Evolutionary conservation across 2,797 vertebrate genomes (phyloP).

Genomic region (Chloroceryle amazona): DNA sequence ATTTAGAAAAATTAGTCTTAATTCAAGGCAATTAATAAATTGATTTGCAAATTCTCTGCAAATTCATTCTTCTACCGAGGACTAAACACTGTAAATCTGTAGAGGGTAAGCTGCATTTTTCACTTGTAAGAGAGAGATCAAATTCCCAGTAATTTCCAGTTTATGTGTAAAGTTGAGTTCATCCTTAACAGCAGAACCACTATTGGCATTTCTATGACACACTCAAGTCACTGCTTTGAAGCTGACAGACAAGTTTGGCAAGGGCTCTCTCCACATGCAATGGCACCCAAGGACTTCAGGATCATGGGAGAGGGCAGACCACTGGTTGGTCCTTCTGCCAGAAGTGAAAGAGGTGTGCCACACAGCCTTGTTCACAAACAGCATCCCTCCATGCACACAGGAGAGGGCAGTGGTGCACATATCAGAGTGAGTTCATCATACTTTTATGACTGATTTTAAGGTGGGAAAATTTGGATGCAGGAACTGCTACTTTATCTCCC

Average conservation of each 20-base stretch:
- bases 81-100: not conserved
- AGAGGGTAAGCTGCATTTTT: not conserved
- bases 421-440: not conserved
- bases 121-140: not conserved
- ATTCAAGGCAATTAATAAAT: conserved; percentile 49
- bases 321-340: accelerated
- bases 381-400: not conserved
- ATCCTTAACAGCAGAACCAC: not conserved
- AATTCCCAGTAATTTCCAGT: not conserved
- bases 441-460: not conserved
- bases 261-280: not conserved
- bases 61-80: not conserved
- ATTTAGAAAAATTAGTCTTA: not conserved
- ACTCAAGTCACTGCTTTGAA: not conserved
- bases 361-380: not conserved
- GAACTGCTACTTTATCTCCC: not conserved
- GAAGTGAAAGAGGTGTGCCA: not conserved
- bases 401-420: not conserved
- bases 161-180: not conserved
- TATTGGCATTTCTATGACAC: not conserved
- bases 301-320: not conserved
- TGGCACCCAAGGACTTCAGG: not conserved
- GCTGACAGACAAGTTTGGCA: not conserved
- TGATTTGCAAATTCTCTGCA: conserved; percentile 42
- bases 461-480: accelerated